These are phyloP conservation scores for Acrobasis suavella DNA, from an alignment of 2,888 invertebrate genomes.

Conservation along the genomic window DNA sequence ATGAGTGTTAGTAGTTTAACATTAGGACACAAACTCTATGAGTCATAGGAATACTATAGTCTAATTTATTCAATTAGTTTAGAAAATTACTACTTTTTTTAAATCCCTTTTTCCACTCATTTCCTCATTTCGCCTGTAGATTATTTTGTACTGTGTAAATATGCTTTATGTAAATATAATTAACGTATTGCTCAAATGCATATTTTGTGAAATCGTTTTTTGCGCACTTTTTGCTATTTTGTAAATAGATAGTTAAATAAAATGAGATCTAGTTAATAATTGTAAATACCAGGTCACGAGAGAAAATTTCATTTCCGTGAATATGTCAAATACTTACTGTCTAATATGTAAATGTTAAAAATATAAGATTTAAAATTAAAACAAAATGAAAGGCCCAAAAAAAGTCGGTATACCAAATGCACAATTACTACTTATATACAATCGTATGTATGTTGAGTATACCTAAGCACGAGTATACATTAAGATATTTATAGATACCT, in stretches of 20 bases:
- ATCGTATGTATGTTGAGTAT: constrained; percentile 53
- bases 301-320: constrained; percentile 54
- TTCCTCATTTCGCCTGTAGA: constrained; percentile 21
- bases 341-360: constrained; percentile 43
- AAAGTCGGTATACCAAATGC: constrained; percentile 74
- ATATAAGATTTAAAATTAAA: constrained; percentile 60
- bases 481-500: constrained; percentile 51
- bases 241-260: constrained; percentile 63
- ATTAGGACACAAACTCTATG: constrained; percentile 33
- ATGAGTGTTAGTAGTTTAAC: constrained; percentile 25
- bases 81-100: constrained; percentile 13
- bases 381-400: constrained; percentile 72
- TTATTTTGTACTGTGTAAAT: constrained; percentile 54
- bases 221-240: constrained; percentile 80
- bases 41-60: constrained; percentile 5
- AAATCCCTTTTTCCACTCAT: constrained; percentile 25
- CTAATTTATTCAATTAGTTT: constrained; percentile 21
- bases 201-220: constrained; percentile 81
- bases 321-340: constrained; percentile 26
- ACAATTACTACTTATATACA: constrained; percentile 72
- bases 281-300: constrained; percentile 63
- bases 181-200: constrained; percentile 81
- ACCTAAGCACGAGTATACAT: constrained; percentile 57
- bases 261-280: constrained; percentile 41
- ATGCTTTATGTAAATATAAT: constrained; percentile 76